These are phyloP conservation scores for Borostomias antarcticus DNA, from an alignment of 2,797 vertebrate genomes.

Conservation along the genomic window DNA sequence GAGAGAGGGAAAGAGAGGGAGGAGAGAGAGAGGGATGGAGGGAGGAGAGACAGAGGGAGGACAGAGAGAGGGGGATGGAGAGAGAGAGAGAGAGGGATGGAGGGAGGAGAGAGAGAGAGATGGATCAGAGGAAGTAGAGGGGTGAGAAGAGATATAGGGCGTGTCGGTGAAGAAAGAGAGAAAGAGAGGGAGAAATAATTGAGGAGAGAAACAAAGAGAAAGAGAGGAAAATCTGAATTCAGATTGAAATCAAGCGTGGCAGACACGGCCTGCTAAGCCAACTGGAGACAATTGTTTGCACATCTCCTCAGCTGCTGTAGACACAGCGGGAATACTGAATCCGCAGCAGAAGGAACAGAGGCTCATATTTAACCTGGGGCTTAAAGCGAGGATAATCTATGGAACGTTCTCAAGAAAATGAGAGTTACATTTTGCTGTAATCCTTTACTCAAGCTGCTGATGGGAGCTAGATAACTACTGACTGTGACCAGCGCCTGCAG, in stretches of 20 bases:
- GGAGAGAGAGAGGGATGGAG: constrained; percentile 8
- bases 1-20: constrained; percentile 13
- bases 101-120: not conserved
- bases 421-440: constrained; percentile 49
- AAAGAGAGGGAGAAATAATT: not conserved
- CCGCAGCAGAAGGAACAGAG: constrained; percentile 32
- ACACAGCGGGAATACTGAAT: constrained; percentile 35
- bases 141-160: constrained; percentile 20
- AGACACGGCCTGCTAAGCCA: constrained; percentile 23
- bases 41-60: constrained; percentile 17
- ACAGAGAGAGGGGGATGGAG: constrained; percentile 7
- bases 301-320: constrained; percentile 22
- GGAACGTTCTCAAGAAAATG: constrained; percentile 40
- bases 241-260: not conserved
- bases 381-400: constrained; percentile 50
- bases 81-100: not conserved
- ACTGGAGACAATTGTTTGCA: constrained; percentile 32
- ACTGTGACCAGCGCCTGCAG: constrained; percentile 38
- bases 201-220: not conserved
- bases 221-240: not conserved
- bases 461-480: constrained; percentile 33
- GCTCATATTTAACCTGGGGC: constrained; percentile 38
- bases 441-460: constrained; percentile 38
- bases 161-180: not conserved
- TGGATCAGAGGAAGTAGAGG: not conserved